Evolutionary conservation across 2,797 vertebrate species (phyloP).

Genomic region (Crax fasciolata): DNA sequence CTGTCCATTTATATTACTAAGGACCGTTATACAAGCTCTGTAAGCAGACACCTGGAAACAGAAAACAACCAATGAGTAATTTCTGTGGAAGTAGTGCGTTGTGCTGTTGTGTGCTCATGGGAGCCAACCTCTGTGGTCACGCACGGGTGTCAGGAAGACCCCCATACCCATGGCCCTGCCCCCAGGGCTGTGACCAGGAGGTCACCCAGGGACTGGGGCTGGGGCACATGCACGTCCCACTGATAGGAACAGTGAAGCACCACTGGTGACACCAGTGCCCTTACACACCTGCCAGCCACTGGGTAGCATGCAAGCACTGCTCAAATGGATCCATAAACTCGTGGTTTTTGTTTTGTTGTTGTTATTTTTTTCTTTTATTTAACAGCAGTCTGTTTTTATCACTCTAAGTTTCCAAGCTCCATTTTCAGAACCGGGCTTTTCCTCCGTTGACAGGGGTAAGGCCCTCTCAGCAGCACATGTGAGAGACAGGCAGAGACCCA

Average conservation of each 20-base stretch:
- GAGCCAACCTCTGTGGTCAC: accelerated
- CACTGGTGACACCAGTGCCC: accelerated
- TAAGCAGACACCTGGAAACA: neutral
- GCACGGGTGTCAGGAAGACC: accelerated
- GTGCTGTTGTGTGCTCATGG: accelerated
- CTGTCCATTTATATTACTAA: neutral
- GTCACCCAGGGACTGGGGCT: neutral
- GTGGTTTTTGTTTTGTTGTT: neutral
- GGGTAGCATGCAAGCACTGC: neutral
- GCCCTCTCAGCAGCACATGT: too few relatives aligned
- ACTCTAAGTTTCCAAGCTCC: too few relatives aligned
- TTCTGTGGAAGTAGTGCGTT: accelerated
- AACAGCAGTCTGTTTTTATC: neutral
- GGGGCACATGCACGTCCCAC: too few relatives aligned
- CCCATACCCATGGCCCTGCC: neutral
- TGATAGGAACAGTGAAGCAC: accelerated
- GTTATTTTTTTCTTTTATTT: neutral
- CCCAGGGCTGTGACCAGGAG: neutral
- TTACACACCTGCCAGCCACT: neutral
- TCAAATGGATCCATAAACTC: neutral
- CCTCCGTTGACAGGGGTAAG: accelerated
- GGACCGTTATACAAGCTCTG: neutral
- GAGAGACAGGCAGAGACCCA: accelerated
- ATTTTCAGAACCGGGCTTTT: neutral
- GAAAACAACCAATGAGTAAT: neutral